These are phyloP conservation scores for Drosophila gunungcola DNA, from an alignment of 1,140 invertebrate species.

Conservation along the genomic window DNA sequence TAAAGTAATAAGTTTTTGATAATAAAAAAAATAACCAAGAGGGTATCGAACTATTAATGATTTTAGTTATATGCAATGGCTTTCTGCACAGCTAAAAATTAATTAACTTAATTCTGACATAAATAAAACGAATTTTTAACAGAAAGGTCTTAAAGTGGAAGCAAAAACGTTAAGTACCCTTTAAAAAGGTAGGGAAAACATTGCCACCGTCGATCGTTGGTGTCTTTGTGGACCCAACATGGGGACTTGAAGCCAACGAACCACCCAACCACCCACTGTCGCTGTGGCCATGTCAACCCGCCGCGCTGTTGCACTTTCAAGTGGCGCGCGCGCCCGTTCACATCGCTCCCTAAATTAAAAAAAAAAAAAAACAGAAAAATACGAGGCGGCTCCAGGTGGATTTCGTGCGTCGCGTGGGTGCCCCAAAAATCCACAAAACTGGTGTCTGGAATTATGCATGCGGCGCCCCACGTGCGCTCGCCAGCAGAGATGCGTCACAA, in stretches of 20 bases:
- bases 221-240: background rate
- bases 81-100: no score
- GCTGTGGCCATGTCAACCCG: constrained; percentile 16
- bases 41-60: no score
- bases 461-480: constrained; percentile 73
- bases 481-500: constrained; percentile 82
- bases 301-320: constrained; percentile 50
- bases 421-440: constrained; percentile 59
- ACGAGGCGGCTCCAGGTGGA: constrained; percentile 15
- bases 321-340: constrained; percentile 66
- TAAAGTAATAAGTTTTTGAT: no score
- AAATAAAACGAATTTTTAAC: no score
- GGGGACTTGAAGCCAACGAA: background rate
- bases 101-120: no score
- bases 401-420: constrained; percentile 47
- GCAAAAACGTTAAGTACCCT: no score
- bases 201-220: constrained; percentile 2
- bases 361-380: background rate
- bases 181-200: background rate
- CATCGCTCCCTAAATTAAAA: constrained; percentile 34
- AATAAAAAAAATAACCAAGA: no score
- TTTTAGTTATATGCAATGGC: no score
- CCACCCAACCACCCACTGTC: constrained; percentile 3
- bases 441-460: constrained; percentile 80
- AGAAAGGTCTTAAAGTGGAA: background rate